Percentiles rank a stretch among this genome's conserved stretches.
phyloP scores from a whole-genome alignment of 2,797 vertebrate genomes.

The Melanotaenia parkinsoni region DNA sequence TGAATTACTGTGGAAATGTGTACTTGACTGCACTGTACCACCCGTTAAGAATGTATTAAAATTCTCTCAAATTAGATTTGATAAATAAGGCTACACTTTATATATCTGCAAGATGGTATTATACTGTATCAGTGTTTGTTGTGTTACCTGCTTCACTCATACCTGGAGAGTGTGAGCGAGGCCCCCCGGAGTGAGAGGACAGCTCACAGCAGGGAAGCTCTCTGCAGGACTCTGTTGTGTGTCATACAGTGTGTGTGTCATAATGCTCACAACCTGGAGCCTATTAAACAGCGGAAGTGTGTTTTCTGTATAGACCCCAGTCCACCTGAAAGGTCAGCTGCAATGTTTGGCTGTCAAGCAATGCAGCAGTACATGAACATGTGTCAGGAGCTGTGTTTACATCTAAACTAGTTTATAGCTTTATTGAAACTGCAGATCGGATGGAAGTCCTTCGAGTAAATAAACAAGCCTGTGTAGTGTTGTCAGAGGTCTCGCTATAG shows the following conservation, averaged over 20 bases:
- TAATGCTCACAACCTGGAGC: conserved; percentile 21
- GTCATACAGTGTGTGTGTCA: conserved; percentile 43
- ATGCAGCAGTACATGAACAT: neutral
- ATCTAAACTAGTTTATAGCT: neutral
- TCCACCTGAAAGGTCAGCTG: neutral
- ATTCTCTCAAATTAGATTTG: neutral
- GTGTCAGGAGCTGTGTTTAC: neutral
- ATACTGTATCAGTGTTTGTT: conserved; percentile 29
- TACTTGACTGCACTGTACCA: neutral
- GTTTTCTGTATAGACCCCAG: neutral
- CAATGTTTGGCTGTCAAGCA: neutral
- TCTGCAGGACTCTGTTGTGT: conserved; percentile 49
- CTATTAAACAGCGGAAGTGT: conserved; percentile 3
- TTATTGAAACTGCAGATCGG: neutral
- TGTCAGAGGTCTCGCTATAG: neutral
- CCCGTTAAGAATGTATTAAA: neutral
- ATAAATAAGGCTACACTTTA: neutral
- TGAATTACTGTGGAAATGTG: neutral
- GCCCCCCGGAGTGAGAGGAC: conserved; percentile 52
- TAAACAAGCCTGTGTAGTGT: neutral
- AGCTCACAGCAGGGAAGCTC: conserved; percentile 48
- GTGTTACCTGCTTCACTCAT: conserved; percentile 45
- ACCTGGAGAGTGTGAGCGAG: conserved; percentile 44
- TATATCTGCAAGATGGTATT: neutral
- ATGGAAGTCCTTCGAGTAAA: neutral